Base-by-base conservation (phyloP, 2,113 vertebrate genomes). In the Phoenicopterus ruber region DNA sequence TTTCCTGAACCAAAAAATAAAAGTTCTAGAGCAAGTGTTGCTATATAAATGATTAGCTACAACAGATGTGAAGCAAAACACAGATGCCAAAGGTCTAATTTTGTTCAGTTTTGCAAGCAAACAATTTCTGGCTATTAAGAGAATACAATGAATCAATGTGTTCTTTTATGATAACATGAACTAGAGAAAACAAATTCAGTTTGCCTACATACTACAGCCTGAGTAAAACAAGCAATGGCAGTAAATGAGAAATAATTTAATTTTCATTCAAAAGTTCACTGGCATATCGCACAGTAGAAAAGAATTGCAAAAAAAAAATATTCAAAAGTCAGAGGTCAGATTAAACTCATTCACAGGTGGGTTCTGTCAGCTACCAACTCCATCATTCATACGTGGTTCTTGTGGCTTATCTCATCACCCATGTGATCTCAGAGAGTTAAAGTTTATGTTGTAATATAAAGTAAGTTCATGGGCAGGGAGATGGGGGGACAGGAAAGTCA, bases 401-500 rank as follows among this genome's bases (percentile, higher is more conserved):
- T 86, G 47, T 10, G 28, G 28, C 25, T 71, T 74, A 42, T 67
- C 13, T 72, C 38, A 73, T 46, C 24, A 71, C 6, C 8, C 3
- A 54, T 1, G 0, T 72, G 17, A 46, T 15, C 9, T 25, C 6
- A 0, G 54, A 57, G 6, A n/a, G 31, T n/a, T 74, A 44, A 89
- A 91, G 20, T 31, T 91, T 66, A 36, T 38, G 4, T 63, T 82
- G 10, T 25, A 44, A n/a, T 29, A 92, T 25, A 67, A 85, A 40
- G 22, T 40, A 71, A 55, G 13, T 11, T 65, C 49, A 50, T 4
- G 5, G 54, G 25, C 8, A 63, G 20, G 7, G 4, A 13, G 2
- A 9, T 13, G 1, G 13, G 5, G 12, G 4, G 5, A 15, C 13
- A 85, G 24, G 13, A 55, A 3, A 34, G 31, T 18, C 4, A 1